Base-by-base conservation (phyloP, 2,888 invertebrate species). In the Epistrophella euchroma region DNA sequence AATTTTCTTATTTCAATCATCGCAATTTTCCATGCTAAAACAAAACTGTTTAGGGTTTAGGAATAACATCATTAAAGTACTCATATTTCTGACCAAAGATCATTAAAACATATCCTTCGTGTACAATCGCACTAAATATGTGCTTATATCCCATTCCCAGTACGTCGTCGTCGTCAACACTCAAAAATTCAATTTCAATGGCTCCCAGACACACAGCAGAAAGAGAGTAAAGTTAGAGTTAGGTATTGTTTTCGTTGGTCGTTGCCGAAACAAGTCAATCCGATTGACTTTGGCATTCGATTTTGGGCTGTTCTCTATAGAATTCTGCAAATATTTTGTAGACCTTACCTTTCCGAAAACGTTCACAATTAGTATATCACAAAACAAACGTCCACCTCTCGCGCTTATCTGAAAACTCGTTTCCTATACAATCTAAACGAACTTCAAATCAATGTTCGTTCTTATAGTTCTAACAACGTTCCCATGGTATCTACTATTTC, bases 61-160 rank as follows among this genome's bases (percentile, higher is more conserved):
- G 32, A n/a, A n/a, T n/a, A 7, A 40, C 77, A 73, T 68, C 32
- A 73, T 68, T 77, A 72, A 52, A 28, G 60, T 32, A 22, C 25
- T 52, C 25, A 15, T 2, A 13, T 15, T 15, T 25, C 50, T 15
- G 6, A 22, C 15, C 0, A 15, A 15, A 6, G 15, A 6, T 25
- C 50, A 52, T 52, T 52, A 52, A 52, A 52, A 52, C 13, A 52
- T 25, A 25, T 6, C 50, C 15, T 25, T 15, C 15, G 7, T 25
- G 60, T 77, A 45, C 70, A 47, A 77, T 58, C 11, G 75, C 43
- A 43, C 58, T 81, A 71, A 50, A 50, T 50, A 7, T n/a, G n/a
- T n/a, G 25, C 25, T 25, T n/a, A n/a, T n/a, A n/a, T n/a, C n/a
- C n/a, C n/a, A n/a, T n/a, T n/a, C n/a, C n/a, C n/a, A n/a, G n/a